Evolutionary conservation across 2,113 vertebrate genomes (phyloP), one percentile per base, ranked within the genome.

Genomic region (Microtus richardsoni): DNA sequence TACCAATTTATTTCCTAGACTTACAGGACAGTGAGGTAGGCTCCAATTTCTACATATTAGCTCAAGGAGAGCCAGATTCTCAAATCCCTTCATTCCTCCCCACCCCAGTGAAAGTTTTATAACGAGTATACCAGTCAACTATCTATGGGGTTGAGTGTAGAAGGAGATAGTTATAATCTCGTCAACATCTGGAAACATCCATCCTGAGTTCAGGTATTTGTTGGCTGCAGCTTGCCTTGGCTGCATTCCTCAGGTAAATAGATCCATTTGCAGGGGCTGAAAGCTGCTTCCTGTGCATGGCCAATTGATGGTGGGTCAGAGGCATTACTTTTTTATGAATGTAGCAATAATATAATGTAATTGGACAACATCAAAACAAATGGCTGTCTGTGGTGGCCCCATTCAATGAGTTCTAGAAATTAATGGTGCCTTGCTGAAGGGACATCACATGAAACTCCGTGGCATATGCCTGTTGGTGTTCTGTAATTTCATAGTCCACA

Each of bases 401-500:
- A 89, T 88, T 73, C 47, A n/a, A 64, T 9, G 58, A 60, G 24
- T 91, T 89, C 93, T 84, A 11, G 88, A 92, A 97, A 87, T 97
- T 97, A 98, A 96, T 90, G 95, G 96, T 60, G 95, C 88, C 64
- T 88, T 79, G 44, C 70, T 49, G 93, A 82, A 89, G 78, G 58
- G 70, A 24, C 36, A 22, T 41, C 22, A 17, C 47, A 19, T 16
- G 89, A 89, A 91, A 33, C 41, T 82, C 54, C 21, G 11, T 66
- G 62, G 88, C 96, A 95, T 97, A 95, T 94, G 96, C 82, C 91
- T 86, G 49, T 60, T 78, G 80, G n/a, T 96, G 84, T 77, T 90
- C 60, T 11, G 8, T 91, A 77, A 97, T 97, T 98, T 97, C 97
- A 96, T 91, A 97, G 90, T 91, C 77, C 95, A 97, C 96, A 97